Base-by-base conservation (phyloP, 2,113 vertebrate genomes). In the Xenopus borealis region DNA sequence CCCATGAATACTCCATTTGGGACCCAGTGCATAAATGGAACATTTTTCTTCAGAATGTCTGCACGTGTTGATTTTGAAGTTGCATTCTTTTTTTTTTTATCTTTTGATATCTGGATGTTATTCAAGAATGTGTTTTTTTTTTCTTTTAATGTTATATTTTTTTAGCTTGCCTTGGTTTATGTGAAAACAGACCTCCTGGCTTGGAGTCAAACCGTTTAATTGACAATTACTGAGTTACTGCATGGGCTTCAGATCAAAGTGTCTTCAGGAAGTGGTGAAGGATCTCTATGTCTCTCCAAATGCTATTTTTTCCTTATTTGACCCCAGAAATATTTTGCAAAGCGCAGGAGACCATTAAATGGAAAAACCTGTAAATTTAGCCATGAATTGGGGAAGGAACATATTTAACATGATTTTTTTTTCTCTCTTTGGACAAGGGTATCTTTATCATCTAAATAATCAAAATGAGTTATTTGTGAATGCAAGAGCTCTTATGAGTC, bases 171-270 rank as follows among this genome's bases (percentile, higher is more conserved):
- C 33, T 40, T 58, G 30, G 16, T 33, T 73, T 73, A 52, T 52
- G 8, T 27, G n/a, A 33, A 66, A 33, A 19, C 50, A 66, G 62
- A 58, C 19, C 18, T 73, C 52, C 62, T 73, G 71, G 71, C 62
- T 66, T 62, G 0, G 9, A 45, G 50, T 73, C 71, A 73, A 66
- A 73, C 30, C n/a, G 30, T 66, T 73, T 73, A 65, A 65, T 73
- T 66, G 70, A 72, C 62, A 72, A 72, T 46, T 23, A 61, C 2
- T 61, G 9, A 23, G 58, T 61, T 61, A 61, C 58, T 23, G 10
- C 13, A 61, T 66, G 52, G 71, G 62, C 64, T 73, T 44, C 47
- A 73, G 71, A 73, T 73, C 62, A 73, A 73, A 73, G 47, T 66
- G 65, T 66, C 40, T 66, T 66, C 10, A 50, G 65, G 27, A 50